Base-by-base conservation (phyloP, 2,888 invertebrate genomes). In the Antitype chi region DNA sequence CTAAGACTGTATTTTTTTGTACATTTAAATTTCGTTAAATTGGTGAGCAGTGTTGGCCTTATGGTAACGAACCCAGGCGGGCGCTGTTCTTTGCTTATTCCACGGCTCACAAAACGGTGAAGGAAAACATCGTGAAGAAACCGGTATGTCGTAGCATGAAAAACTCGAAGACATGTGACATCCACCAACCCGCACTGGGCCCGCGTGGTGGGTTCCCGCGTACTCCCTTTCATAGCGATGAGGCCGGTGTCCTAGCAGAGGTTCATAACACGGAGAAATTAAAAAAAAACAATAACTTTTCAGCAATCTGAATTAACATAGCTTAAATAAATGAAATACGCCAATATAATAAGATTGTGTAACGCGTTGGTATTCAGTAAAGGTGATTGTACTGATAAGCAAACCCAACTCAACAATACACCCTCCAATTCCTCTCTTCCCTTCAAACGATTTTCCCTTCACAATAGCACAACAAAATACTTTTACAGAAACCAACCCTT, bases 401-500 rank as follows among this genome's bases (percentile, higher is more conserved):
- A 53, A 53, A 70, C 15, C 3, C 28, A 68, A 20, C 32, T 23
- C 20, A 67, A 63, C 32, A 63, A 67, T 20, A 47, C n/a, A 53
- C 20, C 63, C 32, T 75, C 6, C 53, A 28, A 70, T 38, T 70
- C 43, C 53, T n/a, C 23, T 28, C 47, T 80, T 66, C 0, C 52
- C 20, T 32, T 53, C 11, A 81, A 63, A 74, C 49, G 23, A 38
- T 47, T 79, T 71, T 60, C 64, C 15, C 9, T 69, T 70, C 32
- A 74, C 74, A 76, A 69, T 63, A 74, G 28, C 23, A 69, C 67
- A 74, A 76, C 62, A 68, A 70, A 71, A 69, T 47, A 68, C 25
- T 75, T 74, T 80, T 57, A 32, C 52, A 67, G 38, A 62, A 62
- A 68, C 23, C 82, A 82, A 85, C 82, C 87, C 81, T 80, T 85